phyloP scores from a whole-genome alignment of 2,888 invertebrate species.

The Anarsia innoxiella region DNA sequence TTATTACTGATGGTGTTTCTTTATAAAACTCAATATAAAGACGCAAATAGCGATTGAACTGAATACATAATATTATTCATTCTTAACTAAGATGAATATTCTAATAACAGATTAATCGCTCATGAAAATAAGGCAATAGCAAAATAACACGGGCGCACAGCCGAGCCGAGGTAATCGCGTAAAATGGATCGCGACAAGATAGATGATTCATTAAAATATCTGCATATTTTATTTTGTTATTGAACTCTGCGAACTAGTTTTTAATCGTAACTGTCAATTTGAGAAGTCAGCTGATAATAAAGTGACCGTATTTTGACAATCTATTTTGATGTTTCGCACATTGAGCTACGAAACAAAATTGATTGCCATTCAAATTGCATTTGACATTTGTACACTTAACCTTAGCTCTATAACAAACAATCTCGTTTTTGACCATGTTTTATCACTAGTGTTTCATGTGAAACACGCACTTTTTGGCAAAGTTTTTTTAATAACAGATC shows the following conservation, averaged over 20 bases:
- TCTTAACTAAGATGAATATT: conserved; percentile 2
- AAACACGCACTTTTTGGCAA: too few species aligned
- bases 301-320: conserved; percentile 1
- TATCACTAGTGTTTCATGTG: too few species aligned
- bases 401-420: too few species aligned
- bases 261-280: conserved; percentile 19
- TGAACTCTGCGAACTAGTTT: conserved; percentile 19
- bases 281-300: neutral
- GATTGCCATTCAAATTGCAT: too few species aligned
- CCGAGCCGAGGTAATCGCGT: conserved; percentile 11
- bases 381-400: too few species aligned
- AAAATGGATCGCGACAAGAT: conserved; percentile 21
- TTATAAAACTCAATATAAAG: too few species aligned
- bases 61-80: neutral
- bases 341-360: too few species aligned
- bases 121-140: conserved; percentile 2
- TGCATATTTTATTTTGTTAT: conserved; percentile 24
- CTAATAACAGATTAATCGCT: conserved; percentile 2
- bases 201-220: conserved; percentile 30
- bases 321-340: too few species aligned
- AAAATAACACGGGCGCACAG: neutral
- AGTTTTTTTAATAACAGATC: too few species aligned
- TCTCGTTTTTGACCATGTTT: too few species aligned
- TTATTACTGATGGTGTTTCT: too few species aligned
- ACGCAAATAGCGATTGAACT: too few species aligned